phyloP scores from a whole-genome alignment of 1,140 invertebrate species.

The Drosophila subobscura region DNA sequence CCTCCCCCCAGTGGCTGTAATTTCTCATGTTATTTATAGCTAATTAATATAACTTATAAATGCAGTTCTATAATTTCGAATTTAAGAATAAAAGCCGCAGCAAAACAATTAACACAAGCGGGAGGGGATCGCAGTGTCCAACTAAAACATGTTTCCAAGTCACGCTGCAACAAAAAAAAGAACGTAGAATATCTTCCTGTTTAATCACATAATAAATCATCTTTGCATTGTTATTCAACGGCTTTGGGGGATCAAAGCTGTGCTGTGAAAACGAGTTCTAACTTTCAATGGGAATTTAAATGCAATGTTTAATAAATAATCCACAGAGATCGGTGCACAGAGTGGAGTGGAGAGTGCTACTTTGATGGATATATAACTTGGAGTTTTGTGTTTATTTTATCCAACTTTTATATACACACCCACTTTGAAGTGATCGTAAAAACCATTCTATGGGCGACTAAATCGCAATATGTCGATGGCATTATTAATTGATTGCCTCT shows the following conservation, averaged over 20 bases:
- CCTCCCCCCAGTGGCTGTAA: slow-evolving; percentile 25
- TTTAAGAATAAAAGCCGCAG: slow-evolving; percentile 65
- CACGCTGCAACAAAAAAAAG: slow-evolving; percentile 55
- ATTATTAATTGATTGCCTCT: slow-evolving; percentile 61
- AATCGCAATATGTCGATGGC: slow-evolving; percentile 47
- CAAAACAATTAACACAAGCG: slow-evolving; percentile 51
- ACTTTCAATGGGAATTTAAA: slow-evolving; percentile 57
- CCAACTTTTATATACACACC: slow-evolving; percentile 31
- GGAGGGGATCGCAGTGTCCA: not conserved
- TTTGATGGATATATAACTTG: slow-evolving; percentile 27
- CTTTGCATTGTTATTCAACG: slow-evolving; percentile 53
- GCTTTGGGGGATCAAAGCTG: slow-evolving; percentile 19
- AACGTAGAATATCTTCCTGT: slow-evolving; percentile 75
- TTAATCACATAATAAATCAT: slow-evolving; percentile 80
- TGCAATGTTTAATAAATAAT: not conserved
- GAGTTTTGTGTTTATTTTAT: not conserved
- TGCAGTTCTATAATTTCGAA: slow-evolving; percentile 79
- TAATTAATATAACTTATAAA: slow-evolving; percentile 82
- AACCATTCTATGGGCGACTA: slow-evolving; percentile 5
- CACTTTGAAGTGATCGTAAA: slow-evolving; percentile 15
- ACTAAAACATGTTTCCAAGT: slow-evolving; percentile 68
- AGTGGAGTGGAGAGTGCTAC: slow-evolving; percentile 21
- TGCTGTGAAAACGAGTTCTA: slow-evolving; percentile 69
- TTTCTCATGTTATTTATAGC: slow-evolving; percentile 79
- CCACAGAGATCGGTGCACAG: not conserved